Evolutionary conservation across 2,797 vertebrate species (phyloP).

Genomic region (Pteropus rufus): DNA sequence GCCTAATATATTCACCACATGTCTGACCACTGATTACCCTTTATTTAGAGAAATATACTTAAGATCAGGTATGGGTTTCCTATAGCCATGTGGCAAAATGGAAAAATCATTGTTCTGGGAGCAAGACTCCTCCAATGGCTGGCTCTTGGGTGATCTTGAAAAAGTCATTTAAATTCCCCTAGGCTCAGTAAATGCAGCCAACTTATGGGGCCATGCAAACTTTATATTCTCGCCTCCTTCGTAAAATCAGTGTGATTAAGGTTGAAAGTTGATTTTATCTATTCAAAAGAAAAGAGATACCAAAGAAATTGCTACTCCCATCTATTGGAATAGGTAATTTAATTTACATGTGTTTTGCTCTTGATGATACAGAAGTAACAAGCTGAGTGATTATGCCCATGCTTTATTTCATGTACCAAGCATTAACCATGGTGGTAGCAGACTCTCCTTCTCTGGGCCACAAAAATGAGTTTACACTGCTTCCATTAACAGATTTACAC

Average conservation of each 20-base stretch:
- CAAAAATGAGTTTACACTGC: not conserved
- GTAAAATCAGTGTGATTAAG: not conserved
- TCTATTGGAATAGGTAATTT: not conserved
- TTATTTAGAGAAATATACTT: conserved; percentile 51
- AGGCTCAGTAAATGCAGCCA: not conserved
- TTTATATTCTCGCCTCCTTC: not conserved
- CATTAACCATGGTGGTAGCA: not conserved
- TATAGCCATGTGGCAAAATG: not conserved
- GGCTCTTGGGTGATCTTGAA: not conserved
- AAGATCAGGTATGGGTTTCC: conserved; percentile 28
- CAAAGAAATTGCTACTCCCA: not conserved
- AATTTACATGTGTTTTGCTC: not conserved
- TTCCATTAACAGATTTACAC: not conserved
- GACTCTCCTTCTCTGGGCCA: not conserved
- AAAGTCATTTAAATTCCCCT: conserved; percentile 23
- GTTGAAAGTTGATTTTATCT: not conserved
- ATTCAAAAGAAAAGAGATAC: conserved; percentile 5
- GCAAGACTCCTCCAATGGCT: not conserved
- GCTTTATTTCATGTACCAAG: not conserved
- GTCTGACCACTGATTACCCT: conserved; percentile 45
- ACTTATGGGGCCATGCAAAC: not conserved
- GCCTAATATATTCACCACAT: conserved; percentile 16
- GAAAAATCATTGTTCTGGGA: conserved; percentile 37
- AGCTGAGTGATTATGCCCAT: not conserved
- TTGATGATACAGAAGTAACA: not conserved